phyloP scores from a whole-genome alignment of 2,888 invertebrate species.

The Ephialtes manifestator region DNA sequence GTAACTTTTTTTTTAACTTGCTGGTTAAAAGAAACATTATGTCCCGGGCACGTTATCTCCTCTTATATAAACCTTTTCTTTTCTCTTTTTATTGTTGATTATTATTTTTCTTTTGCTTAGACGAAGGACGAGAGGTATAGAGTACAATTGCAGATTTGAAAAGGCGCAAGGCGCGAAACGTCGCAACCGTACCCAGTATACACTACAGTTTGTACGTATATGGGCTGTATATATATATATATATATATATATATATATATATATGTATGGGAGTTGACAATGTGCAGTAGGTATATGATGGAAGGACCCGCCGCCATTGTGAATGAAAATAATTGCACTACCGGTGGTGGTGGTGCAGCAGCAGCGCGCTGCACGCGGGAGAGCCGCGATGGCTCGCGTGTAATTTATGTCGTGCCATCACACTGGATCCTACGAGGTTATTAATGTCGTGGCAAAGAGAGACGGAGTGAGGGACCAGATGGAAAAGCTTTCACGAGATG shows the following conservation, averaged over 20 bases:
- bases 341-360: slow-evolving; percentile 16
- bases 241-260: no score
- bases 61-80: slow-evolving; percentile 48
- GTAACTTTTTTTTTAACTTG: slow-evolving; percentile 64
- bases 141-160: no score
- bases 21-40: slow-evolving; percentile 39
- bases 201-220: slow-evolving; percentile 22
- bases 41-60: neutral
- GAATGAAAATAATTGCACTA: slow-evolving; percentile 77
- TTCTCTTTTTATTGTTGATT: slow-evolving; percentile 30
- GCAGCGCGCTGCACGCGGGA: slow-evolving; percentile 61
- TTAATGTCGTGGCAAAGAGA: slow-evolving; percentile 69
- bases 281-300: slow-evolving; percentile 32
- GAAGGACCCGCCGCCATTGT: slow-evolving; percentile 76
- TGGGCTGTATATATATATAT: slow-evolving; percentile 33
- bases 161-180: slow-evolving; percentile 51
- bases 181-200: slow-evolving; percentile 41
- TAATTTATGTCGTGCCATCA: slow-evolving; percentile 75
- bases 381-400: slow-evolving; percentile 71
- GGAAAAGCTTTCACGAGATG: slow-evolving; percentile 72
- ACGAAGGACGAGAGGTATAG: no score
- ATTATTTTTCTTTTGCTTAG: neutral
- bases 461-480: slow-evolving; percentile 54
- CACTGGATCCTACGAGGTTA: slow-evolving; percentile 71
- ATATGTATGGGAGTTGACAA: slow-evolving; percentile 55